phyloP scores from a whole-genome alignment of 2,797 vertebrate genomes.

The Carapus acus region DNA sequence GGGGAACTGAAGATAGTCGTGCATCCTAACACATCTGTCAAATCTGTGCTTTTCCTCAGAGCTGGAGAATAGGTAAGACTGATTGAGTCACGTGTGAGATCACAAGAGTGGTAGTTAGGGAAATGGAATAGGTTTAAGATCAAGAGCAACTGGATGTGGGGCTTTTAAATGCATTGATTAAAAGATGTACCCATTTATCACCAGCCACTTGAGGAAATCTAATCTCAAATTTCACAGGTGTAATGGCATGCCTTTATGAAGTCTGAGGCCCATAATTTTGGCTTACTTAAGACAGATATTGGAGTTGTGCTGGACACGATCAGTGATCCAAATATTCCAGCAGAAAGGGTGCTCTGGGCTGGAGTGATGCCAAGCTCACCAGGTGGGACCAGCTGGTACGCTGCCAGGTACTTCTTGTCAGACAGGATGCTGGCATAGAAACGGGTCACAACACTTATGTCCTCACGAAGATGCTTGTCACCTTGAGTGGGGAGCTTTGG shows the following conservation, averaged over 20 bases:
- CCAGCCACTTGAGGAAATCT: constrained; percentile 51
- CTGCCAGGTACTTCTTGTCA: constrained; percentile 96
- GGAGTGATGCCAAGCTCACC: constrained; percentile 82
- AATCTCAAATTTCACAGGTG: constrained; percentile 62
- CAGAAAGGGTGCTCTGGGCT: constrained; percentile 73
- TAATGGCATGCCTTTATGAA: constrained; percentile 62
- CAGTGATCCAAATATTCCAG: constrained; percentile 80
- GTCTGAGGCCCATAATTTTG: constrained; percentile 56
- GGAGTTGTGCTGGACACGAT: constrained; percentile 82
- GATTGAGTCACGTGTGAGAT: no score
- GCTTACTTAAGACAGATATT: constrained; percentile 79
- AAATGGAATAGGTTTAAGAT: neutral
- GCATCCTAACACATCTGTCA: constrained; percentile 60
- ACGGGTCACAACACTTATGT: constrained; percentile 90
- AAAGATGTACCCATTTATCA: constrained; percentile 22
- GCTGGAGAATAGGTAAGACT: constrained; percentile 24
- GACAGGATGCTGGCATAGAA: constrained; percentile 99
- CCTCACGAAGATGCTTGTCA: constrained; percentile 89
- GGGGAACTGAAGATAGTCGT: constrained; percentile 60
- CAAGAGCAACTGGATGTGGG: neutral
- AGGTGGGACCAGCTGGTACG: constrained; percentile 88
- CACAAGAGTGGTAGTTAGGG: neutral
- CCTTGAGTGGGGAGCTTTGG: constrained; percentile 93
- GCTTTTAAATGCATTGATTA: neutral
- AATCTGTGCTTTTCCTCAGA: constrained; percentile 64